A percentile compares a stretch with the other conserved stretches of the same genome.
These are phyloP conservation scores for Chironomus riparius DNA, from an alignment of 2,888 invertebrate genomes.

Conservation along the genomic window DNA sequence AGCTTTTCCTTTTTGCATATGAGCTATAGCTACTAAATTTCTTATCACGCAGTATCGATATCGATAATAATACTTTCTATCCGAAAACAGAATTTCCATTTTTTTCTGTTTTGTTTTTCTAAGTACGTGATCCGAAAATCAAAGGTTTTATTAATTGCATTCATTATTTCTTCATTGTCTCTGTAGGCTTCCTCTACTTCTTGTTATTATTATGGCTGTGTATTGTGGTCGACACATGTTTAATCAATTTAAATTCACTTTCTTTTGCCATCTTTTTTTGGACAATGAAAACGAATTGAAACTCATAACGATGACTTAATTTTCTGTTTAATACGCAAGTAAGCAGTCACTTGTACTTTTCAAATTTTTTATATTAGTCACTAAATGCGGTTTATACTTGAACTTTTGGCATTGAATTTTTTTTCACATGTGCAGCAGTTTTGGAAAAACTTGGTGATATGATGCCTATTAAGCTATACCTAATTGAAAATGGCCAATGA, in stretches of 20 bases:
- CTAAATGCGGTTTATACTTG: too few relatives aligned
- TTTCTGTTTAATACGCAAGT: too few relatives aligned
- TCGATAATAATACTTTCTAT: conserved; percentile 8
- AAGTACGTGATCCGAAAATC: neutral
- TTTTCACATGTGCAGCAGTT: too few relatives aligned
- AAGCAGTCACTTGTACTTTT: too few relatives aligned
- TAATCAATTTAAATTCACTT: conserved; percentile 14
- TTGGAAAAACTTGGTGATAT: too few relatives aligned
- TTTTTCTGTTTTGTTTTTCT: neutral
- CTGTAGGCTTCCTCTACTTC: neutral
- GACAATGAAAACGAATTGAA: too few relatives aligned
- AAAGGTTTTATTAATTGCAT: conserved; percentile 8
- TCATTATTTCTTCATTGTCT: neutral
- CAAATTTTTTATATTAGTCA: too few relatives aligned
- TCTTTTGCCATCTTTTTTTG: neutral
- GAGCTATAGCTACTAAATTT: neutral
- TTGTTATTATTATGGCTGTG: neutral
- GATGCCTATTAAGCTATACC: too few relatives aligned
- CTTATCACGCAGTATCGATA: conserved; percentile 20
- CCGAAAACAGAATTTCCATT: conserved; percentile 15
- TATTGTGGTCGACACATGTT: neutral
- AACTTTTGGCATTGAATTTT: too few relatives aligned
- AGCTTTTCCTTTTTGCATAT: neutral
- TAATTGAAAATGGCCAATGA: too few relatives aligned
- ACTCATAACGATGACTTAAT: too few relatives aligned